Percentiles rank a stretch among this genome's conserved stretches.
phyloP scores from a whole-genome alignment of 2,797 vertebrate species.

The Tiaroga cobitis region DNA sequence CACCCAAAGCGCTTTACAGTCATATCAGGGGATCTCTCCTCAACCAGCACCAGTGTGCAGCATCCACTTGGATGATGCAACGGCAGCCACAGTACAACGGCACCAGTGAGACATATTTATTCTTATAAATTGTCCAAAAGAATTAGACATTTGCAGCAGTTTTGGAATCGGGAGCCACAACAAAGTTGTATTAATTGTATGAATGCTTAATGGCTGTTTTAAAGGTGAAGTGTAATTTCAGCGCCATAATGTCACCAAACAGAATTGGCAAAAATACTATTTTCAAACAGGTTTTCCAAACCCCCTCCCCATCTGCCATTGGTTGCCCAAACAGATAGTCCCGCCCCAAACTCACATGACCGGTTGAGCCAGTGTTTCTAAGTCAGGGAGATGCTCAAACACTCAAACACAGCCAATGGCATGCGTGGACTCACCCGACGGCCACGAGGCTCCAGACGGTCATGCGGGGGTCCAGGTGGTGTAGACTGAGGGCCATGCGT shows the following conservation, averaged over 20 bases:
- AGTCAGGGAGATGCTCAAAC: background rate
- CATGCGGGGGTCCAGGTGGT: conserved; percentile 70
- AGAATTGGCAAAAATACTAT: background rate
- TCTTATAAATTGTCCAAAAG: background rate
- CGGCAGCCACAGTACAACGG: too few species aligned
- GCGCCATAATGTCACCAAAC: too few species aligned
- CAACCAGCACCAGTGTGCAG: too few species aligned
- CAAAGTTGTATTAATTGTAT: background rate
- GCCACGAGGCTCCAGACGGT: conserved; percentile 74
- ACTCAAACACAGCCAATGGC: background rate
- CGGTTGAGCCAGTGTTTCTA: background rate
- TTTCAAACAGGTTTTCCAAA: background rate
- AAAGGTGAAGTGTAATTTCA: background rate
- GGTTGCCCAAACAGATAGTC: background rate
- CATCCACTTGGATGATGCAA: too few species aligned
- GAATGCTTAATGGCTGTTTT: background rate
- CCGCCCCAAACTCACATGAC: background rate
- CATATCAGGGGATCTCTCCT: too few species aligned
- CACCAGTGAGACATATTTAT: too few species aligned
- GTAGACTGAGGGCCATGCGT: conserved; percentile 73
- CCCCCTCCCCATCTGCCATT: background rate
- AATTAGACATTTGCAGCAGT: background rate
- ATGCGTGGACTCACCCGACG: conserved; percentile 61
- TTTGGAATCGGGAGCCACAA: too few species aligned
- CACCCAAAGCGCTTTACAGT: too few species aligned